phyloP scores from a whole-genome alignment of 2,888 invertebrate genomes.

The Callinectes sapidus region DNA sequence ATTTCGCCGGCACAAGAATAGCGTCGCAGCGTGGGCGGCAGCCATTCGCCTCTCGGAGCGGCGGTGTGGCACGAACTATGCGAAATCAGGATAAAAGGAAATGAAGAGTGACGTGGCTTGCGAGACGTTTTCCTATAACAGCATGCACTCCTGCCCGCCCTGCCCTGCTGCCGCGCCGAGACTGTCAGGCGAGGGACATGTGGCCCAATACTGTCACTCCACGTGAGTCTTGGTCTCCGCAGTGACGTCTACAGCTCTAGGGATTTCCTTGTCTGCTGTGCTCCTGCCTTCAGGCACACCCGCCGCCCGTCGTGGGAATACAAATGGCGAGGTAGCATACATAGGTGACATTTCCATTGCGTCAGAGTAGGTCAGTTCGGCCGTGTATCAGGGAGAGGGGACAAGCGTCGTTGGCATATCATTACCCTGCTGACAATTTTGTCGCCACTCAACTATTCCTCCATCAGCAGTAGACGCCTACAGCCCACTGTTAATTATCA shows the following conservation, averaged over 20 bases:
- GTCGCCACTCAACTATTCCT: background rate
- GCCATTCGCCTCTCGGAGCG: background rate
- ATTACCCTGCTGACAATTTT: background rate
- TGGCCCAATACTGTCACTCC: background rate
- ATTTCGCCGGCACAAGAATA: background rate
- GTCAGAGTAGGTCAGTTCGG: background rate
- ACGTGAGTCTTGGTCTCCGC: slow-evolving; percentile 23
- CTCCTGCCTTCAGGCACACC: background rate
- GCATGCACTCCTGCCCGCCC: background rate
- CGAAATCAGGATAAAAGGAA: background rate
- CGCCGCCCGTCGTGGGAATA: background rate
- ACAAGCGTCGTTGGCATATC: background rate
- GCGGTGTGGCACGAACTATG: background rate
- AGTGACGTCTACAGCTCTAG: background rate
- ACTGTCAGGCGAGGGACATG: slow-evolving; percentile 10
- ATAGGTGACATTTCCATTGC: background rate
- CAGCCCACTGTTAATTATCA: background rate
- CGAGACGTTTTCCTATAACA: background rate
- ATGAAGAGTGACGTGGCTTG: slow-evolving; percentile 8
- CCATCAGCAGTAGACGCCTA: background rate
- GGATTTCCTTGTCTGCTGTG: slow-evolving; percentile 4
- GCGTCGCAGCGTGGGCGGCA: background rate
- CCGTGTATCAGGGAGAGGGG: background rate
- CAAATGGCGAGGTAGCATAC: background rate
- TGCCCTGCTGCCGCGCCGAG: background rate